Evolutionary conservation across 2,888 invertebrate species (phyloP).

Genomic region (Limnephilus lunatus): DNA sequence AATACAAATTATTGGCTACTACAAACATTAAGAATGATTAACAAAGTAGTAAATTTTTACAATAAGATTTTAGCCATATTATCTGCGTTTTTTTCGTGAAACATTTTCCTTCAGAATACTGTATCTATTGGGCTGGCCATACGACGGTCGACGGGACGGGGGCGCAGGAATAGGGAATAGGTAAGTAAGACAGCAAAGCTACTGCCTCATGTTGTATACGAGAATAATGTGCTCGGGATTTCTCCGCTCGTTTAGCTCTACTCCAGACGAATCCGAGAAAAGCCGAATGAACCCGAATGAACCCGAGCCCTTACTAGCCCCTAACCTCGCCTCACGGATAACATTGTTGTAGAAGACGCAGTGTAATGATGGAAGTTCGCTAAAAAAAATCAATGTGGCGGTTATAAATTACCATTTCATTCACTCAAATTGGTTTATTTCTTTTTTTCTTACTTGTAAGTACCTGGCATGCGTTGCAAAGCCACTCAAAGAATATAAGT

Average conservation of each 20-base stretch:
- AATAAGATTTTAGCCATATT: too few species aligned
- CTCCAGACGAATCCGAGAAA: conserved; percentile 57
- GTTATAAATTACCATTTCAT: too few species aligned
- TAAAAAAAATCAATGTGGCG: too few species aligned
- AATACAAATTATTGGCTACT: too few species aligned
- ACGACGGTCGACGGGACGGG: conserved; percentile 54
- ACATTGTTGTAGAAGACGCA: not conserved
- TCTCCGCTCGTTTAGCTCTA: conserved; percentile 66
- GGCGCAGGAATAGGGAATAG: conserved; percentile 60
- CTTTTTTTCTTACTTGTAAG: too few species aligned
- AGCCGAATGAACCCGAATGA: conserved; percentile 51
- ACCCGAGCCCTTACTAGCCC: conserved; percentile 56
- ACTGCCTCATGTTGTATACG: conserved; percentile 65
- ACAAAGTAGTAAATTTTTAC: too few species aligned
- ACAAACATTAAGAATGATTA: too few species aligned
- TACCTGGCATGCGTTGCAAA: too few species aligned
- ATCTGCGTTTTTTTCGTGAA: not conserved
- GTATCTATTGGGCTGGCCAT: conserved; percentile 59
- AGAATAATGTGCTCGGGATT: conserved; percentile 66
- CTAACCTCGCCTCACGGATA: conserved; percentile 40
- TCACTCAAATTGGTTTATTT: too few species aligned
- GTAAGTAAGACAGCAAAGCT: conserved; percentile 66
- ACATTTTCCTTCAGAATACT: not conserved
- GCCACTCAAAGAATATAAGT: too few species aligned
- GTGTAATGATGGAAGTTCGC: not conserved